Conservation (phyloP, 2,888 invertebrate genomes). For the Himalopsyche anomala region DNA sequence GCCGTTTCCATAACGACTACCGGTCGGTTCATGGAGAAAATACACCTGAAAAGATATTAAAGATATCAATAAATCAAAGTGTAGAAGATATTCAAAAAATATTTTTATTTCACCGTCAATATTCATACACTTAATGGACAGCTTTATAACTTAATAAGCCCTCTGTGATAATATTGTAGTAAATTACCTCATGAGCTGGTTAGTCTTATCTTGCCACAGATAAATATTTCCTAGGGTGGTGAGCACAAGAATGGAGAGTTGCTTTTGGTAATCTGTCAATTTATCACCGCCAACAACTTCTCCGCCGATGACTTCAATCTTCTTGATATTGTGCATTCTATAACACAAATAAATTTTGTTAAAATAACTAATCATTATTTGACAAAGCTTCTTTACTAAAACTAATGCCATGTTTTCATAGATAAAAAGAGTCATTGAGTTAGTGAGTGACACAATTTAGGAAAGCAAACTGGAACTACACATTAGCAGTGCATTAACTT, state of each 20-base stretch:
- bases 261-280: slow-evolving; percentile 66
- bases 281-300: slow-evolving; percentile 67
- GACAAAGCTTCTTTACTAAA: too few relatives aligned
- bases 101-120: too few relatives aligned
- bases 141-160: too few relatives aligned
- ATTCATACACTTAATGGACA: too few relatives aligned
- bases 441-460: neutral
- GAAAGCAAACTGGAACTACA: too few relatives aligned
- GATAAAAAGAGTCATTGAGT: too few relatives aligned
- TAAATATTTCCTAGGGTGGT: slow-evolving; percentile 80
- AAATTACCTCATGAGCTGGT: slow-evolving; percentile 74
- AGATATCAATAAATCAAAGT: neutral
- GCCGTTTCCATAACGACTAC: slow-evolving; percentile 77
- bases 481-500: too few relatives aligned
- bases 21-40: slow-evolving; percentile 80
- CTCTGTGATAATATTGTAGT: neutral
- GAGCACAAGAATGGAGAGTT: slow-evolving; percentile 80
- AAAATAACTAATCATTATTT: slow-evolving; percentile 52
- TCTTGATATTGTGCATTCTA: slow-evolving; percentile 70
- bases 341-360: slow-evolving; percentile 69
- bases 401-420: too few relatives aligned
- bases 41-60: slow-evolving; percentile 72
- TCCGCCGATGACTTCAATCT: slow-evolving; percentile 76
- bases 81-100: neutral
- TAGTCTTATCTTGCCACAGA: slow-evolving; percentile 82